Base-by-base conservation (phyloP, 2,113 vertebrate species). In the Cyphomyrus plagiostoma region DNA sequence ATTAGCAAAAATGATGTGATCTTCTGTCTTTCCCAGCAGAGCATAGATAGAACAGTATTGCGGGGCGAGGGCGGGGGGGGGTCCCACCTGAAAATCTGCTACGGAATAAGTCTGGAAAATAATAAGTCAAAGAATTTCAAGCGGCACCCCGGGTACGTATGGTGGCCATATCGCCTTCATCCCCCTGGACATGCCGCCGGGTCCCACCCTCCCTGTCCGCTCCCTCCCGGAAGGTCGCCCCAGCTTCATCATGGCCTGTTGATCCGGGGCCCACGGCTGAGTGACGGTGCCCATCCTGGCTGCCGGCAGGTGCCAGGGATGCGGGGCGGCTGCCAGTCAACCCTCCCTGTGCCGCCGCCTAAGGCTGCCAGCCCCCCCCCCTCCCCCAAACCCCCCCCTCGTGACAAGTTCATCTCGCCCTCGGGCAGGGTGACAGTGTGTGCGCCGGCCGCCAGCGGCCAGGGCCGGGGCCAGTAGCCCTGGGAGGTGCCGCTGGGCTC, bases 221-320 rank as follows among this genome's bases (percentile, higher is more conserved):
- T 49, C 88, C 70, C 48, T 90, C 90, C 90, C 90, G 90, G 90
- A 89, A 88, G 89, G 90, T 90, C 91, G 83, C 92, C 87, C 84
- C 84, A 89, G 90, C 88, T 48, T 84, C 85, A 90, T 90, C 83
- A 35, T 88, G 88, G 89, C 88, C 89, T 88, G 89, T 91, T 92
- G 89, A 91, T 90, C 58, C 89, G 86, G 90, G 91, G 89, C 91
- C 74, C 88, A 90, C 91, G 85, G 91, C 91, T 92, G 91, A 91
- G 90, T 91, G 90, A 92, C 92, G 90, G 89, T 66, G 62, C 21
- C 53, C 56, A 45, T 56, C 35, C 92, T 91, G 89, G 85, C 84
- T 86, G 42, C 89, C 91, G 62, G 91, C 62, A 83, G 80, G 89
- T 66, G 83, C 86, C 88, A 92, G 80, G 46, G 66, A 90, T 87